A percentile compares a stretch with the other conserved stretches of the same genome.
Conservation (phyloP, 2,888 invertebrate species). For the Meteorus cinctellus region DNA sequence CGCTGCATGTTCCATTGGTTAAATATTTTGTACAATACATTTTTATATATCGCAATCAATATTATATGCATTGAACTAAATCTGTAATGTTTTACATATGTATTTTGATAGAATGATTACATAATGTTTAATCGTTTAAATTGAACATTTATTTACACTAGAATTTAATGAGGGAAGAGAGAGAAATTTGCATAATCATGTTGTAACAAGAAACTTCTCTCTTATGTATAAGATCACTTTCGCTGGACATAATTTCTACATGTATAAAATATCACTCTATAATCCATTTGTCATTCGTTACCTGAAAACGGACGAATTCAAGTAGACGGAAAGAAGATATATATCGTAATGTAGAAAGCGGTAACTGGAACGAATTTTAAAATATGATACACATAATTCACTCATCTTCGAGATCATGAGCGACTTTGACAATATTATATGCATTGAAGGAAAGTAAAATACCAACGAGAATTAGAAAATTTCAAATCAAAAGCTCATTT, state of each 20-base stretch:
- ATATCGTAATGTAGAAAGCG: not conserved
- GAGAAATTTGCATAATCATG: constrained; percentile 56
- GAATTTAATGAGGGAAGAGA: constrained; percentile 66
- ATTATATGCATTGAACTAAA: not conserved
- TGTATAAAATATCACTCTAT: not conserved
- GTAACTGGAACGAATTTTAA: not conserved
- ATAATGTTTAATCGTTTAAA: constrained; percentile 49
- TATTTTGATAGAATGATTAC: not conserved
- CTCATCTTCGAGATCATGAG: not conserved
- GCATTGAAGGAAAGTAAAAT: too few relatives aligned
- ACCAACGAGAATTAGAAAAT: too few relatives aligned
- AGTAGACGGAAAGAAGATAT: not conserved
- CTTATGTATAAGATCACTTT: not conserved
- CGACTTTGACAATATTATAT: not conserved
- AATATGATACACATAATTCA: not conserved
- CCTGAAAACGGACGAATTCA: not conserved
- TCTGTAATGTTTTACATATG: not conserved
- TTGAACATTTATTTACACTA: constrained; percentile 72
- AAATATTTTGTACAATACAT: not conserved
- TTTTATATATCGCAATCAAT: not conserved
- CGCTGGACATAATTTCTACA: constrained; percentile 7
- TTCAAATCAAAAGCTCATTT: too few relatives aligned
- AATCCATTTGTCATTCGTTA: not conserved
- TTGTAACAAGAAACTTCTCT: constrained; percentile 1
- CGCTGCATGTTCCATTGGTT: too few relatives aligned